phyloP scores from a whole-genome alignment of 2,888 invertebrate genomes.

The Crematogaster levior region DNA sequence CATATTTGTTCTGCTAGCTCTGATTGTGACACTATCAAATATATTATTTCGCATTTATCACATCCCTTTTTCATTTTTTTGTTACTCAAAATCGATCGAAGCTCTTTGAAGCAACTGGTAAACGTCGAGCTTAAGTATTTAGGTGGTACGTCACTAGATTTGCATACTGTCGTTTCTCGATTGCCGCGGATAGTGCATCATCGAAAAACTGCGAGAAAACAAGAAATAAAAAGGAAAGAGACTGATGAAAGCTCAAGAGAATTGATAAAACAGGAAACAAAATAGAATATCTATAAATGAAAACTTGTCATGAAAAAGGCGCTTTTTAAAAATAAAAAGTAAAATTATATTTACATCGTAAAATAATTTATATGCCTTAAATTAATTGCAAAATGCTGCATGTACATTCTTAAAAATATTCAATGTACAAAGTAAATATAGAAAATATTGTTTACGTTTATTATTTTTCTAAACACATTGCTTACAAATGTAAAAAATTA shows the following conservation, averaged over 20 bases:
- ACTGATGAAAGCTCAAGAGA: conserved; percentile 28
- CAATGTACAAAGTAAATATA: background rate
- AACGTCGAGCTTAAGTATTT: conserved; percentile 68
- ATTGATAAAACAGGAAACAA: conserved; percentile 2
- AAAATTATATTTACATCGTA: background rate
- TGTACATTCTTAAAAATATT: background rate
- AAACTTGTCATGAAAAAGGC: background rate
- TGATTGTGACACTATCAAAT: background rate
- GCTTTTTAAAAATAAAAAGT: background rate
- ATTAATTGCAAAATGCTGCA: background rate
- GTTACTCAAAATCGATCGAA: conserved; percentile 77
- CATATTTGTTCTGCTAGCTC: background rate
- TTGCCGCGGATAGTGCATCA: conserved; percentile 78
- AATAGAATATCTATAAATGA: conserved; percentile 36
- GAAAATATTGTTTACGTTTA: background rate
- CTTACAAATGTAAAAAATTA: background rate
- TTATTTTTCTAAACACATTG: background rate
- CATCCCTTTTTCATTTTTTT: conserved; percentile 54
- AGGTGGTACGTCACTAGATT: conserved; percentile 76
- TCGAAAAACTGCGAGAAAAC: conserved; percentile 39
- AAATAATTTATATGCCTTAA: background rate
- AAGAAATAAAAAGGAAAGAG: conserved; percentile 51
- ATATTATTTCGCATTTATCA: conserved; percentile 44
- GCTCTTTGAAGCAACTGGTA: conserved; percentile 67
- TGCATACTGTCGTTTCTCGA: conserved; percentile 82